A percentile compares a stretch with the other conserved stretches of the same genome.
Evolutionary conservation across 2,797 vertebrate genomes (phyloP).

Genomic region (Darevskia mixta): DNA sequence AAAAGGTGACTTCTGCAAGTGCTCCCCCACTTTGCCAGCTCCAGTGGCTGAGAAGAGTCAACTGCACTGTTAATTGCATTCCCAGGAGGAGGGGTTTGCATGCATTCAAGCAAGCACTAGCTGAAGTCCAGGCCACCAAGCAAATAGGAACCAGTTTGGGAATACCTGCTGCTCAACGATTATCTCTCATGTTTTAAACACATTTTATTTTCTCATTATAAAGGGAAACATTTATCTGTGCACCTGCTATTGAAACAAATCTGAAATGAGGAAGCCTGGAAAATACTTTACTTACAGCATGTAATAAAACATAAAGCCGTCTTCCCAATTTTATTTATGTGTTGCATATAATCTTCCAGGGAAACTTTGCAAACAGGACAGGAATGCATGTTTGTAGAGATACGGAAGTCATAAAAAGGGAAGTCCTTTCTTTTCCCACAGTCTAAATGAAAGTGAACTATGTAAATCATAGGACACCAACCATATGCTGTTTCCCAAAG

Average conservation of each 20-base stretch:
- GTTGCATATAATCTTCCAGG: constrained; percentile 51
- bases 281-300: constrained; percentile 68
- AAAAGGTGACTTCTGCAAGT: neutral
- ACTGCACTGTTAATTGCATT: neutral
- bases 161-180: constrained; percentile 6
- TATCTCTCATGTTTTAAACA: neutral
- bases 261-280: constrained; percentile 54
- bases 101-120: neutral
- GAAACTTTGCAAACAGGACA: constrained; percentile 61
- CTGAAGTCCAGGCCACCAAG: neutral
- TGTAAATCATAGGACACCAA: constrained; percentile 71
- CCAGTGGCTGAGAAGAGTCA: neutral
- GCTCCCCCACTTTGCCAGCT: neutral
- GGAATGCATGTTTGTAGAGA: constrained; percentile 70
- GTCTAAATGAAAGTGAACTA: constrained; percentile 82
- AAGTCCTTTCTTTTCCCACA: constrained; percentile 82
- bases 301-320: constrained; percentile 67
- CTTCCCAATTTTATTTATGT: constrained; percentile 43
- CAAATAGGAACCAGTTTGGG: neutral
- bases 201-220: constrained; percentile 32
- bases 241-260: constrained; percentile 69
- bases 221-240: constrained; percentile 55
- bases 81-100: neutral
- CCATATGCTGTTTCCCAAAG: constrained; percentile 88
- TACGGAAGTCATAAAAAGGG: constrained; percentile 75